Percentiles rank a stretch among this genome's conserved stretches.
Conservation (phyloP, 2,888 invertebrate species). For the Trissolcus japonicus region DNA sequence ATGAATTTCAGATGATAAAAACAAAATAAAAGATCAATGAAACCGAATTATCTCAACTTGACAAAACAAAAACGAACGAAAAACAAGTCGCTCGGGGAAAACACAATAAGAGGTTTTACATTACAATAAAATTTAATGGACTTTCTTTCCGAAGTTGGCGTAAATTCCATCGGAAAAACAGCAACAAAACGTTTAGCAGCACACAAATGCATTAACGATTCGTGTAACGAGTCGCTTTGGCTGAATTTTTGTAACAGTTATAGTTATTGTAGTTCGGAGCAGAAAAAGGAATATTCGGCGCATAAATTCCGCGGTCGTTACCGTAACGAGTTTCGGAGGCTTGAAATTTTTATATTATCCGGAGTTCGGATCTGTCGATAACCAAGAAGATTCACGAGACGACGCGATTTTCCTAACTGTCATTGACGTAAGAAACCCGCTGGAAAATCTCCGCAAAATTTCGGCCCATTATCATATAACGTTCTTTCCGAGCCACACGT, state of each 20-base stretch:
- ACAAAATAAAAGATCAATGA: no score
- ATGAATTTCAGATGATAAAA: no score
- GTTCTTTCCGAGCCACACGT: constrained; percentile 53
- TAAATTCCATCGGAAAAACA: constrained; percentile 26
- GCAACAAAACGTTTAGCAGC: constrained; percentile 41
- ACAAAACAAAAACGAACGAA: constrained; percentile 1
- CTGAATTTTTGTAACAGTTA: constrained; percentile 50
- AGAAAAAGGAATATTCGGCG: constrained; percentile 24
- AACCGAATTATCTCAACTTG: background rate
- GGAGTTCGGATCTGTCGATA: constrained; percentile 48
- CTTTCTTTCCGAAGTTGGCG: constrained; percentile 12
- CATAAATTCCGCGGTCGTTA: constrained; percentile 43
- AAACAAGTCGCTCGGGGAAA: background rate
- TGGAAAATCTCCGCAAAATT: constrained; percentile 42
- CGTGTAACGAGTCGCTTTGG: constrained; percentile 41
- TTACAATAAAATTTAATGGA: constrained; percentile 36
- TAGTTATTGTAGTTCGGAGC: constrained; percentile 31
- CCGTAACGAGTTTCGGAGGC: constrained; percentile 44
- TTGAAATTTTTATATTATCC: constrained; percentile 50
- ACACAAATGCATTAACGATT: constrained; percentile 40
- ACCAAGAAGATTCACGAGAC: constrained; percentile 45
- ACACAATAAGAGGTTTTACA: constrained; percentile 9
- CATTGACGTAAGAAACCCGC: constrained; percentile 33
- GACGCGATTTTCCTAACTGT: constrained; percentile 51
- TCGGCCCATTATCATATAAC: constrained; percentile 50